These are phyloP conservation scores for Chaetura pelagica DNA, from an alignment of 2,113 vertebrate species.

Conservation along the genomic window DNA sequence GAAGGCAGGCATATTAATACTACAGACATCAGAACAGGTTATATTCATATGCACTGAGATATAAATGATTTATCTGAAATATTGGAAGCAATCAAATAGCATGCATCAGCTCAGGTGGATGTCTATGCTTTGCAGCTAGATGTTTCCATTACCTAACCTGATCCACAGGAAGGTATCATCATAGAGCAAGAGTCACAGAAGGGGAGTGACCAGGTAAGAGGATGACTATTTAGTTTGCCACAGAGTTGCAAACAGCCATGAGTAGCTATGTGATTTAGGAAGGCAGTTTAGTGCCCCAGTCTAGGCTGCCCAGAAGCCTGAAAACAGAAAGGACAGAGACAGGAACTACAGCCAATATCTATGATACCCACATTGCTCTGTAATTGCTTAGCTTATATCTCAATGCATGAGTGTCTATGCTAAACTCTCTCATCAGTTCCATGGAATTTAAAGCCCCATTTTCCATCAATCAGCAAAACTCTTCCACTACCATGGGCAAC, in stretches of 20 bases:
- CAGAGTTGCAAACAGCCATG: background rate
- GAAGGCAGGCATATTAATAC: background rate
- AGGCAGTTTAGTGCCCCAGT: background rate
- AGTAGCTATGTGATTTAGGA: background rate
- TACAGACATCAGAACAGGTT: background rate
- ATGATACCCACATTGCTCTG: background rate
- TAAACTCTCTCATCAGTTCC: background rate
- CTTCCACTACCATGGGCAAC: background rate
- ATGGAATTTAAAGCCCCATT: background rate
- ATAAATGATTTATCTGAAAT: background rate
- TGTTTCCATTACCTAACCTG: background rate
- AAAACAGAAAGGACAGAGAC: background rate
- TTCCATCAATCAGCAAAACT: background rate
- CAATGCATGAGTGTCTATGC: background rate
- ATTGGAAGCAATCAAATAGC: background rate
- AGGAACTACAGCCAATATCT: background rate
- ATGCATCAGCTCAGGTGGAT: background rate
- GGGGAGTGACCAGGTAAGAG: background rate
- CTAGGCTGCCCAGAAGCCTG: background rate
- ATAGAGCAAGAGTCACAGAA: background rate
- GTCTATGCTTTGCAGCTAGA: background rate
- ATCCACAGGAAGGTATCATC: background rate
- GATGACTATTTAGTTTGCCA: background rate
- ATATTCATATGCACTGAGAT: background rate
- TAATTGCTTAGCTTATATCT: background rate